Evolutionary conservation across 2,888 invertebrate genomes (phyloP).

Genomic region (Nomada ruficornis): DNA sequence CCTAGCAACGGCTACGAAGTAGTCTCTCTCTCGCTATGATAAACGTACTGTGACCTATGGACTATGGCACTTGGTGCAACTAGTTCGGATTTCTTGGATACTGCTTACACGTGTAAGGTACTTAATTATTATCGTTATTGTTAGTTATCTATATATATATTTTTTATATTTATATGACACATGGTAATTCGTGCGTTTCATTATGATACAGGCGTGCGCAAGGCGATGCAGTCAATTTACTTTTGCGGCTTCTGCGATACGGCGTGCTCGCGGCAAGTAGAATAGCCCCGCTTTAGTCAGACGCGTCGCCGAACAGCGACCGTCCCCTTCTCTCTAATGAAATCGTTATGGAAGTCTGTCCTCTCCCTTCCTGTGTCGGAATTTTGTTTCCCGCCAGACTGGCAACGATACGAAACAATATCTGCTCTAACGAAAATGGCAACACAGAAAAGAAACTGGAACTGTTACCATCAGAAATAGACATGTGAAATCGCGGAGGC

Average conservation of each 20-base stretch:
- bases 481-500: no score
- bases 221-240: conserved; percentile 72
- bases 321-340: no score
- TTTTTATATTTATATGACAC: conserved; percentile 65
- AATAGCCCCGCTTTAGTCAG: conserved; percentile 6
- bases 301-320: background rate
- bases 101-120: conserved; percentile 70
- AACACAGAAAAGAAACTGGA: background rate
- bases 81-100: conserved; percentile 71
- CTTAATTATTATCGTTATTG: conserved; percentile 71
- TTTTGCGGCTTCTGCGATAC: background rate
- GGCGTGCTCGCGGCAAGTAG: background rate
- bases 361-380: background rate
- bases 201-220: conserved; percentile 70
- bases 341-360: background rate
- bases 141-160: conserved; percentile 46
- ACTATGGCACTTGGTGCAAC: conserved; percentile 80
- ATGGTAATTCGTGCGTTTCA: conserved; percentile 73
- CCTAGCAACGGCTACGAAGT: conserved; percentile 39
- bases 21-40: conserved; percentile 44
- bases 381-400: background rate
- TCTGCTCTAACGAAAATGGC: background rate
- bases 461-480: no score
- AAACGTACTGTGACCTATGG: conserved; percentile 73
- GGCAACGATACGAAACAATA: background rate